Conservation (phyloP, 2,113 vertebrate species). For the Sylvicapra grimmia region DNA sequence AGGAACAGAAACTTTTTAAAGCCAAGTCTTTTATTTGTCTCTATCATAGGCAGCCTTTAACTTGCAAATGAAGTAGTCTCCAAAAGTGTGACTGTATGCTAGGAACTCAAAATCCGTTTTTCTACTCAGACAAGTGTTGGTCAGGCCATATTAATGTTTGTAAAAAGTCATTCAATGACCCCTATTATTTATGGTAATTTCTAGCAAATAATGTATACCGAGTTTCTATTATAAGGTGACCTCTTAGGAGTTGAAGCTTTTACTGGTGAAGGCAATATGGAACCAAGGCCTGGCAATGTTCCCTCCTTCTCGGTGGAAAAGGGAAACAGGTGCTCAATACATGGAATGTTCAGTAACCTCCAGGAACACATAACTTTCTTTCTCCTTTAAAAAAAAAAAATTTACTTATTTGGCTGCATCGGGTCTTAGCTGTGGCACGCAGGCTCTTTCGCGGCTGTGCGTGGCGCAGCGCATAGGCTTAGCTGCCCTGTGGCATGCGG, state of each 20-base stretch:
- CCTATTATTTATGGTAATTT: neutral
- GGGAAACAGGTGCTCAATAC: neutral
- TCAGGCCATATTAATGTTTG: neutral
- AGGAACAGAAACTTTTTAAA: neutral
- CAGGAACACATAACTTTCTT: neutral
- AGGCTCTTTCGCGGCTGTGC: neutral
- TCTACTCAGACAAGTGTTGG: neutral
- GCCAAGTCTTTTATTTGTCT: neutral
- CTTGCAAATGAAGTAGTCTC: neutral
- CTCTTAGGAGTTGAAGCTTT: neutral
- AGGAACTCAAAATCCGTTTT: neutral
- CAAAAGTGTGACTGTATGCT: neutral
- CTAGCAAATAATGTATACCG: neutral
- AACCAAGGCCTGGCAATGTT: neutral
- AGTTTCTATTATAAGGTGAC: neutral
- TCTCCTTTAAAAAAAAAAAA: neutral
- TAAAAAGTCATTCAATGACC: neutral
- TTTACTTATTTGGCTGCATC: neutral
- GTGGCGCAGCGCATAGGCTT: rapidly evolving
- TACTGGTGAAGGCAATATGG: neutral
- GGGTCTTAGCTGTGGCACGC: neutral
- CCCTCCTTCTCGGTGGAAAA: neutral
- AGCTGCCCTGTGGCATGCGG: rapidly evolving
- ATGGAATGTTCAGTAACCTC: neutral
- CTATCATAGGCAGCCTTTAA: neutral